Base-by-base conservation (phyloP, 2,888 invertebrate species). In the Epirrita christyi region DNA sequence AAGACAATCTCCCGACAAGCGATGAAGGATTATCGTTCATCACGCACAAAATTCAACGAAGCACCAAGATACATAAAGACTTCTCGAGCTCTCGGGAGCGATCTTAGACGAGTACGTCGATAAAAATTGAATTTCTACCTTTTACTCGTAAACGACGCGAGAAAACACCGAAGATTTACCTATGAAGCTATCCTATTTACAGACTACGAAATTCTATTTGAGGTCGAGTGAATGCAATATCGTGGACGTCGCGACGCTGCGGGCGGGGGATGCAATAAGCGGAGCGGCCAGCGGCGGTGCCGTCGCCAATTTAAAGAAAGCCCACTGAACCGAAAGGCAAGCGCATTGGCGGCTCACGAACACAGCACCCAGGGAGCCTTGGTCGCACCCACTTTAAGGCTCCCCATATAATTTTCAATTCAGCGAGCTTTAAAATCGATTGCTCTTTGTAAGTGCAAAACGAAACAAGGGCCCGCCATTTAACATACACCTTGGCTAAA, bases 221-320 rank as follows among this genome's bases (percentile, higher is more conserved):
- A 88, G 89, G 88, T 87, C 86, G 88, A 87, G 84, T 78, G 81
- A 84, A 91, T 85, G 90, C 91, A 92, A 92, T 92, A 92, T 86
- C 85, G 88, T 84, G 88, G 88, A 83, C 88, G 88, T 83, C 83
- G 87, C 83, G 84, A 78, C 86, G 88, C 83, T 85, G 84, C 85
- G 82, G 88, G 84, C 81, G 81, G 83, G 84, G 85, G 89, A 85
- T 86, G 91, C 90, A 91, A 92, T 91, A 91, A 91, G 87, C 86
- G 85, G 83, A 82, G 86, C 87, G 90, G 85, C 85, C 83, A 87
- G 87, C 83, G 78, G 72, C 83, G 78, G 80, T 84, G 85, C 89
- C 89, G 85, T 89, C 91, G 91, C 89, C 92, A 92, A 92, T 92
- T 92, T 92, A 92, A 92, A 92, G 92, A 92, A 92, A 92, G 90